These are phyloP conservation scores for Parambassis ranga DNA, from an alignment of 2,797 vertebrate genomes.

Conservation along the genomic window DNA sequence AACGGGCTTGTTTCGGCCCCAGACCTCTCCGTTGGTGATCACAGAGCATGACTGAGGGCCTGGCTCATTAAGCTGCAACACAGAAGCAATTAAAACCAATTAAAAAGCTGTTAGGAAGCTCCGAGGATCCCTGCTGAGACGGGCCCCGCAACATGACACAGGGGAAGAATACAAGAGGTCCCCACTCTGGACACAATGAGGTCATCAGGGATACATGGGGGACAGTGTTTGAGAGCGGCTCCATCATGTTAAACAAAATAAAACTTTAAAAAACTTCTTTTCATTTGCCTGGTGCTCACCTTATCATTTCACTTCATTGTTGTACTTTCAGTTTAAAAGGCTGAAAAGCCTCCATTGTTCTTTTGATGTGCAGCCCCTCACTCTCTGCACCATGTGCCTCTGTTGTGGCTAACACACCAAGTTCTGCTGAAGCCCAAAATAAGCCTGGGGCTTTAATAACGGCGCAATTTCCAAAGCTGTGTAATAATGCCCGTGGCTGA, in stretches of 20 bases:
- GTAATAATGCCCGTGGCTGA: conserved; percentile 48
- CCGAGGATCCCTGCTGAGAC: conserved; percentile 34
- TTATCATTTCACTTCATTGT: conserved; percentile 5
- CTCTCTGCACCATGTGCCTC: conserved; percentile 46
- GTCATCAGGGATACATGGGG: conserved; percentile 5
- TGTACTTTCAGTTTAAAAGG: neutral
- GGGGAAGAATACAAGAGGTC: conserved; percentile 20
- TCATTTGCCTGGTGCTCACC: neutral
- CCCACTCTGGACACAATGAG: neutral
- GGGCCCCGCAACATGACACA: conserved; percentile 31
- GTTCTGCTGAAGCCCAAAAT: conserved; percentile 42
- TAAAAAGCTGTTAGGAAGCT: conserved; percentile 44
- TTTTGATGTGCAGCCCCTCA: conserved; percentile 15
- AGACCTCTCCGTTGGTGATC: conserved; percentile 16
- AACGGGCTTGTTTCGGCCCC: conserved; percentile 25
- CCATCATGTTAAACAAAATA: neutral
- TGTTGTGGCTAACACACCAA: conserved; percentile 53
- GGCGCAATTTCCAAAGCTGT: conserved; percentile 54
- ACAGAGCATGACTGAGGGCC: conserved; percentile 9
- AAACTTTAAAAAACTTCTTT: neutral
- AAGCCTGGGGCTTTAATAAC: conserved; percentile 65
- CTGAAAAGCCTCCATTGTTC: conserved; percentile 39
- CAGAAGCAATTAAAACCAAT: conserved; percentile 58
- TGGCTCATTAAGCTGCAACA: conserved; percentile 43
- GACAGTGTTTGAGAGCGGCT: neutral